Base-by-base conservation (phyloP, 2,113 vertebrate genomes). In the Candoia aspera region DNA sequence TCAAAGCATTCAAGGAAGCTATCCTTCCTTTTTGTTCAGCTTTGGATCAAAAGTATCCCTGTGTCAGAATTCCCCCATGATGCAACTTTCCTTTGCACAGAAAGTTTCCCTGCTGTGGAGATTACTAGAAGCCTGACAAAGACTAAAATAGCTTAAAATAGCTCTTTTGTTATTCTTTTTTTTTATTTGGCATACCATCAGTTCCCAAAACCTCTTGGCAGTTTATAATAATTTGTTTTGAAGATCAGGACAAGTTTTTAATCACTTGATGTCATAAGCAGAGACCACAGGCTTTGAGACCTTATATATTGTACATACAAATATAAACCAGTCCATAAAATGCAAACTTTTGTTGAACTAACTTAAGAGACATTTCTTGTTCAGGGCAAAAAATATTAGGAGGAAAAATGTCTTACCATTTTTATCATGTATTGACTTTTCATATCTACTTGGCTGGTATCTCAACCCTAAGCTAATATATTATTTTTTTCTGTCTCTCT, bases 381-480 rank as follows among this genome's bases (percentile, higher is more conserved):
- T 60, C 19, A 19, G 68, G 55, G 24, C 21, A 42, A 55, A 73
- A 91, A 55, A 57, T 58, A 73, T 21, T 54, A 53, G 17, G 54
- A 15, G 19, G 17, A 49, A 68, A 83, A 24, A 54, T 84, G 17
- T 68, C 29, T n/a, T n/a, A 33, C 60, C n/a, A 55, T 33, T 91
- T 33, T 21, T 2, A 33, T 19, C 12, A n/a, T 24, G 1, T 59
- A 24, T 17, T 8, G 26, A 60, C 57, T 60, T 95, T 84, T 93
- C 53, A 24, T 21, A 0, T 88, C 26, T 87, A 57, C 87, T 26
- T 87, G 0, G 90, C 88, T 87, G 13, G 26, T 6, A 0, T 55
- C 1, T 88, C 9, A 53, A 53, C 17, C n/a, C 37, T 93, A 19
- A 87, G 13, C 23, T 96, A 94, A 96, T 93, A 64, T 4, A 0